These are phyloP conservation scores for Diogma glabrata DNA, from an alignment of 2,888 invertebrate genomes.

Conservation along the genomic window DNA sequence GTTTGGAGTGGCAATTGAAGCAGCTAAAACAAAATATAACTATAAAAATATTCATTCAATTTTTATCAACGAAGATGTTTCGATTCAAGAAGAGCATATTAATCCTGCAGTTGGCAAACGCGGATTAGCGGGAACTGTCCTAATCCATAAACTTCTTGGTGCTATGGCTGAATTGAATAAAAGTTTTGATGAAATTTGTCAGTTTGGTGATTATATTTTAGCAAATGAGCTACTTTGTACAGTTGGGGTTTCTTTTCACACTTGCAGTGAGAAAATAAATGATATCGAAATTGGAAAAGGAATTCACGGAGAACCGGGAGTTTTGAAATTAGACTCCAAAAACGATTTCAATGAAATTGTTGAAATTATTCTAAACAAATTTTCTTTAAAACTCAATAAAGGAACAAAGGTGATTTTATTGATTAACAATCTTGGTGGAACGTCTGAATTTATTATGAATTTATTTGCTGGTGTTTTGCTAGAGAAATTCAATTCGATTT, in stretches of 20 bases:
- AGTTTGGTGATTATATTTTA: slow-evolving; percentile 38
- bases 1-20: slow-evolving; percentile 70
- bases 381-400: slow-evolving; percentile 19
- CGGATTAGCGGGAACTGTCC: slow-evolving; percentile 44
- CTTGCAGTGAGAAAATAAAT: not conserved
- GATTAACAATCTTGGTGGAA: slow-evolving; percentile 67
- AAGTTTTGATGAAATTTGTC: slow-evolving; percentile 44
- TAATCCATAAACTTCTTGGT: slow-evolving; percentile 56
- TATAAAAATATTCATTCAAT: slow-evolving; percentile 43
- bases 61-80: slow-evolving; percentile 60
- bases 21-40: slow-evolving; percentile 49
- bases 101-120: slow-evolving; percentile 46
- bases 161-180: slow-evolving; percentile 55
- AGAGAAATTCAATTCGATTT: slow-evolving; percentile 21
- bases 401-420: slow-evolving; percentile 45
- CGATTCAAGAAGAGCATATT: slow-evolving; percentile 38
- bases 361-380: slow-evolving; percentile 39
- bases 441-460: slow-evolving; percentile 43
- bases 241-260: slow-evolving; percentile 29
- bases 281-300: slow-evolving; percentile 55
- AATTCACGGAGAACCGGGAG: slow-evolving; percentile 45
- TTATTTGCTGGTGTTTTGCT: slow-evolving; percentile 12
- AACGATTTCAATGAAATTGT: slow-evolving; percentile 39
- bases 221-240: slow-evolving; percentile 26
- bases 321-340: slow-evolving; percentile 37